Evolutionary conservation across 2,888 invertebrate genomes (phyloP).

Genomic region (Thalpophila matura): DNA sequence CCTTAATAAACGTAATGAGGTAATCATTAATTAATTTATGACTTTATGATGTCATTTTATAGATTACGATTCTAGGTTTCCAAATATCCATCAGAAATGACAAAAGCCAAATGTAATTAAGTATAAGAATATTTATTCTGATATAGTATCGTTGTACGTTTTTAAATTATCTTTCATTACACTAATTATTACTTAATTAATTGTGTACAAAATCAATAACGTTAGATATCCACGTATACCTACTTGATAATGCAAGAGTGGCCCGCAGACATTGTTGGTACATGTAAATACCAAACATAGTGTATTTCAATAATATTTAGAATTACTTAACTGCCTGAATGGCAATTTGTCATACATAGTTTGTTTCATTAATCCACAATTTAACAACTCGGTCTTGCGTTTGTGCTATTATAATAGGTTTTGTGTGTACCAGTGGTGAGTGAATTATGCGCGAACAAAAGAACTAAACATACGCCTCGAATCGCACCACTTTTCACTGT

Average conservation of each 20-base stretch:
- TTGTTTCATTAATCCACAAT: constrained; percentile 61
- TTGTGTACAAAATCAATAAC: constrained; percentile 50
- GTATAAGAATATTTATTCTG: constrained; percentile 34
- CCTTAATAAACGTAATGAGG: constrained; percentile 11
- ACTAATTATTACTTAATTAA: constrained; percentile 62
- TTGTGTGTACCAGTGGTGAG: constrained; percentile 77
- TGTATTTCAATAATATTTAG: constrained; percentile 30
- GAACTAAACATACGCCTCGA: constrained; percentile 86
- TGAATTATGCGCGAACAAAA: constrained; percentile 84
- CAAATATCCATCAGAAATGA: constrained; percentile 35
- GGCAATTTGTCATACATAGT: constrained; percentile 28
- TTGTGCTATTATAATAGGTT: constrained; percentile 78
- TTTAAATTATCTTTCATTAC: constrained; percentile 51
- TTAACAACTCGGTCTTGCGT: constrained; percentile 57
- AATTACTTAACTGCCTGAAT: constrained; percentile 30
- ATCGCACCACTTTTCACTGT: constrained; percentile 81
- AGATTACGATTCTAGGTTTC: constrained; percentile 28
- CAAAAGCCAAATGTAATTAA: constrained; percentile 10
- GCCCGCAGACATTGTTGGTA: constrained; percentile 4
- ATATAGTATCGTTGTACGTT: constrained; percentile 25
- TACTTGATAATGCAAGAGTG: constrained; percentile 34
- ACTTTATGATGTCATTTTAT: constrained; percentile 15
- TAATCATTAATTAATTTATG: constrained; percentile 9
- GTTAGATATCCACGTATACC: constrained; percentile 47
- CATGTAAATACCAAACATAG: constrained; percentile 28